Conservation (phyloP, 2,888 invertebrate genomes). For the Spodoptera exigua region DNA sequence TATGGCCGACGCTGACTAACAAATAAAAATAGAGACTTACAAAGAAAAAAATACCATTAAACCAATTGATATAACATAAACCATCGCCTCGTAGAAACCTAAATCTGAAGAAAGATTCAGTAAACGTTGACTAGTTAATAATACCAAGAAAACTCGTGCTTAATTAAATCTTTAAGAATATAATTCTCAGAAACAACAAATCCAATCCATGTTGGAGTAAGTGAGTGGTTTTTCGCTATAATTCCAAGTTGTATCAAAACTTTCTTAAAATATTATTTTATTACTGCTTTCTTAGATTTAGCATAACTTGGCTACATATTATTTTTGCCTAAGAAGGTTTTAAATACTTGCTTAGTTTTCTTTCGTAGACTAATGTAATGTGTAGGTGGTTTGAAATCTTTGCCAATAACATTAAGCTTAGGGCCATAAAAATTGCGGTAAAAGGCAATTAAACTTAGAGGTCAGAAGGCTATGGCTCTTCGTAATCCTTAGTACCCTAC, state of each 20-base stretch:
- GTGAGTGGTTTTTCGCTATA: neutral
- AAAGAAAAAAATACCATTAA: too few species aligned
- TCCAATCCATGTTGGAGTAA: neutral
- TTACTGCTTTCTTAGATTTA: neutral
- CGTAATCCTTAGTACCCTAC: slow-evolving; percentile 1
- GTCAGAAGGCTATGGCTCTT: slow-evolving; percentile 15
- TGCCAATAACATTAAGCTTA: slow-evolving; percentile 49
- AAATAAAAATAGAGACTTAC: too few species aligned
- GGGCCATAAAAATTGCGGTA: slow-evolving; percentile 45
- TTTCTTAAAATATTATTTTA: too few species aligned
- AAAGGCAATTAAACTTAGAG: slow-evolving; percentile 31
- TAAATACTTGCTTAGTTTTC: too few species aligned
- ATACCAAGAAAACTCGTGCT: neutral
- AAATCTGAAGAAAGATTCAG: neutral
- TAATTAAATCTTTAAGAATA: neutral
- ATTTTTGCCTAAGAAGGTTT: too few species aligned
- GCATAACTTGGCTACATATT: too few species aligned
- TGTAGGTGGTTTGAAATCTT: slow-evolving; percentile 38
- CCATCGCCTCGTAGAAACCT: too few species aligned
- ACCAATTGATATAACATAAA: too few species aligned
- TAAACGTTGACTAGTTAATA: neutral
- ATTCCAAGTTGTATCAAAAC: too few species aligned
- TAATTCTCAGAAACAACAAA: neutral
- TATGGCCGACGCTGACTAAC: too few species aligned
- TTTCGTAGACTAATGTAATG: neutral